Evolutionary conservation across 2,888 invertebrate species (phyloP), one percentile per base, ranked within the genome.

Genomic region (Lasiommata megera): DNA sequence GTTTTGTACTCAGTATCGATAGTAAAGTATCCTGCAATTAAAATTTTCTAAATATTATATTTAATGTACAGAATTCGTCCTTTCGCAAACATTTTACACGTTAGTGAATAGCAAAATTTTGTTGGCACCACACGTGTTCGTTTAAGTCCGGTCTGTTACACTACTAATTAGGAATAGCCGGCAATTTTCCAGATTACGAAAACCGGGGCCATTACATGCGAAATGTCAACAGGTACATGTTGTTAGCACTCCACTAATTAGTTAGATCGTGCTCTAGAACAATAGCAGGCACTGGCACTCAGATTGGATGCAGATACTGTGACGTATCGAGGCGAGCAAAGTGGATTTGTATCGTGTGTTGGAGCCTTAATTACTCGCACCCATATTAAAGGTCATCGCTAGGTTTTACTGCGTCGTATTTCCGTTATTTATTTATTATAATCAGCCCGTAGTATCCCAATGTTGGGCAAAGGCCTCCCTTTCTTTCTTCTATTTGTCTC

Each of bases 231-330:
- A 65, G 77, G 72, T 78, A 79, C 80, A 74, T 64, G 72, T 47
- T 78, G 78, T 79, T 79, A 74, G 77, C 82, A 78, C 81, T 77
- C 63, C 59, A 69, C 80, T 86, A 85, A 85, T 86, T 86, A 84
- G 63, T 67, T 63, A 64, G 68, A 69, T 75, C 76, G 77, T 73
- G 74, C 51, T 52, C 37, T 29, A 63, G 74, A 78, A 82, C 82
- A 82, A 80, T 82, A 71, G 79, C 67, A 66, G 59, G 59, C 62
- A 61, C 61, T 55, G 50, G 63, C 69, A 66, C 50, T 41, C 70
- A 58, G 60, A 62, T 60, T 37, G 6, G 40, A 52, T 47, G 36
- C 48, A 40, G 41, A 34, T 34, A 50, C 16, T 44, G 54, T 44
- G 58, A 58, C 43, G 37, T 54, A 62, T 59, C 53, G 40, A 51